A percentile compares a stretch with the other conserved stretches of the same genome.
Conservation (phyloP, 2,888 invertebrate species). For the Unio delphinus region DNA sequence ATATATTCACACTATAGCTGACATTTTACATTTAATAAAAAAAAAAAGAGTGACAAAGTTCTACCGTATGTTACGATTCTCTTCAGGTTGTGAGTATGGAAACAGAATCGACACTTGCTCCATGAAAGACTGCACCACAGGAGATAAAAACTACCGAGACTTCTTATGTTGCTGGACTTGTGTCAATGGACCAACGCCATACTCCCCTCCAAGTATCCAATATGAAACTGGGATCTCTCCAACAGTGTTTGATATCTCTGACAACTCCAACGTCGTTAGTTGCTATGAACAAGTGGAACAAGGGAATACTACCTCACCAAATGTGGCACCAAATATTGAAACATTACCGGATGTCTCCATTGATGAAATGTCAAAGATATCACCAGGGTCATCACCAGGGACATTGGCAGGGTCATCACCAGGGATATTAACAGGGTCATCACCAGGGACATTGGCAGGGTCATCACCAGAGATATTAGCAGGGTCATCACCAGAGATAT, state of each 20-base stretch:
- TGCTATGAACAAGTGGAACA: too few relatives aligned
- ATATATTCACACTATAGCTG: too few relatives aligned
- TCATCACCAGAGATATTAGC: neutral
- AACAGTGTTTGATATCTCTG: conserved; percentile 33
- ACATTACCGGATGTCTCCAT: conserved; percentile 7
- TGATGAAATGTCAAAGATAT: conserved; percentile 40
- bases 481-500: neutral
- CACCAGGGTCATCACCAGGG: neutral
- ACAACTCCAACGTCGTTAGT: conserved; percentile 8
- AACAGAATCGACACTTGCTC: conserved; percentile 17
- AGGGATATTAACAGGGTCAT: neutral
- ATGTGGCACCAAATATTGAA: too few relatives aligned
- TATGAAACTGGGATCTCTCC: conserved; percentile 36
- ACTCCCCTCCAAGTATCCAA: conserved; percentile 22
- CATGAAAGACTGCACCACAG: conserved; percentile 8
- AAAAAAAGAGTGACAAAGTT: too few relatives aligned
- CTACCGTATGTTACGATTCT: too few relatives aligned
- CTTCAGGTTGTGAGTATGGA: conserved; percentile 26
- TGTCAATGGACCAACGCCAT: conserved; percentile 23
- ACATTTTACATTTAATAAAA: too few relatives aligned
- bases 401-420: conserved; percentile 1
- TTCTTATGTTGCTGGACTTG: conserved; percentile 25
- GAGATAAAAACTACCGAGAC: conserved; percentile 6
- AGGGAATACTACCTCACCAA: too few relatives aligned
- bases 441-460: neutral